Evolutionary conservation across 1,140 invertebrate species (phyloP).

Genomic region (Wasmannia auropunctata): DNA sequence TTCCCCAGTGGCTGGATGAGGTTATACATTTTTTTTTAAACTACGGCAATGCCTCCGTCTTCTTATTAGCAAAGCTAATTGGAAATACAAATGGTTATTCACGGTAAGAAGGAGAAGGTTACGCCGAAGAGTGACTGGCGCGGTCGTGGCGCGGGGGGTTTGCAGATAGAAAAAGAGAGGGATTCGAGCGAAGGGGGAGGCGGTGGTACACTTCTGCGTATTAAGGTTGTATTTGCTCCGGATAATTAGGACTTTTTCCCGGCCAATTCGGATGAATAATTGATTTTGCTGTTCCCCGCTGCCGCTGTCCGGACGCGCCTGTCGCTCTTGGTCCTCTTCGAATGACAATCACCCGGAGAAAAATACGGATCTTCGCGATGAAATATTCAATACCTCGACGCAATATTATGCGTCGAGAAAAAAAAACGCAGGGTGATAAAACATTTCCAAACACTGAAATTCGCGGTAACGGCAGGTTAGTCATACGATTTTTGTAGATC

Average conservation of each 20-base stretch:
- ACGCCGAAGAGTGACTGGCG: slow-evolving; percentile 68
- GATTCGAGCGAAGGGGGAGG: background rate
- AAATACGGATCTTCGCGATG: slow-evolving; percentile 77
- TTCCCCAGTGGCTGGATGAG: slow-evolving; percentile 85
- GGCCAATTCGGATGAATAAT: slow-evolving; percentile 85
- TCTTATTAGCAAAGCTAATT: slow-evolving; percentile 86
- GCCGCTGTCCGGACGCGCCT: slow-evolving; percentile 33
- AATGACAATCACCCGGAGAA: slow-evolving; percentile 79
- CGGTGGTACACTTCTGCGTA: slow-evolving; percentile 80
- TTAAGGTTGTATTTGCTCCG: slow-evolving; percentile 85
- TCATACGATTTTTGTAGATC: background rate
- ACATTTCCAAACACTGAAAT: background rate
- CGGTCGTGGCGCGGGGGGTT: slow-evolving; percentile 29
- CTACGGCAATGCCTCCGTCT: slow-evolving; percentile 83
- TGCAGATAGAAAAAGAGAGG: slow-evolving; percentile 51
- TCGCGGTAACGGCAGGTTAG: background rate
- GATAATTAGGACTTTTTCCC: slow-evolving; percentile 86
- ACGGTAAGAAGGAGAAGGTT: slow-evolving; percentile 79
- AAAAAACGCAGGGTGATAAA: background rate
- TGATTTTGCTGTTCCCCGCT: slow-evolving; percentile 81
- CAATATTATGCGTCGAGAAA: slow-evolving; percentile 15
- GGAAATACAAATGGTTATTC: slow-evolving; percentile 86
- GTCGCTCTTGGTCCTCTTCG: slow-evolving; percentile 70
- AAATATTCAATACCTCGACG: slow-evolving; percentile 78
- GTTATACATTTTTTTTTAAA: slow-evolving; percentile 85